Percentiles rank a stretch among this genome's conserved stretches.
These are phyloP conservation scores for Chloebia gouldiae DNA, from an alignment of 2,113 vertebrate genomes.

Conservation along the genomic window DNA sequence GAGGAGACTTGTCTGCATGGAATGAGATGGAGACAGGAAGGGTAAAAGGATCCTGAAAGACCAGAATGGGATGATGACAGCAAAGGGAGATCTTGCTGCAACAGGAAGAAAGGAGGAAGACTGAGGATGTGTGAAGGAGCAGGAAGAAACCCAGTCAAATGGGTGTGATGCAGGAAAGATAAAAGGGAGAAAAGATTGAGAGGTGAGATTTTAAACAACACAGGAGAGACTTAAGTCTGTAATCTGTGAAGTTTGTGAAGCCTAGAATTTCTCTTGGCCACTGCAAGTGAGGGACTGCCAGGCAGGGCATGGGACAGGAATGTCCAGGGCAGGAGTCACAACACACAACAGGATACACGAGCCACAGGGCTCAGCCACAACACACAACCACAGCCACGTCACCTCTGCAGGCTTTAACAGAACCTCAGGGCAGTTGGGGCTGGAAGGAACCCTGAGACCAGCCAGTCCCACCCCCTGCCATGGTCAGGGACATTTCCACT, in stretches of 20 bases:
- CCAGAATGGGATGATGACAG: rapidly evolving
- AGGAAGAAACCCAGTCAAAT: neutral
- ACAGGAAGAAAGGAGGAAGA: neutral
- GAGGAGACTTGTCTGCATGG: neutral
- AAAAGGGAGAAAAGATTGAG: neutral
- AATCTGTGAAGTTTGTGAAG: neutral
- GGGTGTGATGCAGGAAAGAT: neutral
- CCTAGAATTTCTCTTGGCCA: neutral
- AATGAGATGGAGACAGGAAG: neutral
- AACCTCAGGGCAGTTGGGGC: neutral
- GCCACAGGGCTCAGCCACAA: neutral
- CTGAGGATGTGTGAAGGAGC: neutral
- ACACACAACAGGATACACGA: neutral
- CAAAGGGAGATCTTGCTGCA: neutral
- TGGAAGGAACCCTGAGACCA: neutral
- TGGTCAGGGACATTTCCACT: neutral
- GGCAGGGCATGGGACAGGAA: neutral
- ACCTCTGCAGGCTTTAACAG: neutral
- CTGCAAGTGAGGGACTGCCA: neutral
- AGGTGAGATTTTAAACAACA: neutral
- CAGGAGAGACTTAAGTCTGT: neutral
- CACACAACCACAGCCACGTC: neutral
- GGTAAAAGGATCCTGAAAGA: neutral
- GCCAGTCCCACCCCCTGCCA: neutral
- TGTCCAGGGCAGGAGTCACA: rapidly evolving